phyloP scores from a whole-genome alignment of 2,113 vertebrate genomes.

The Apus apus region DNA sequence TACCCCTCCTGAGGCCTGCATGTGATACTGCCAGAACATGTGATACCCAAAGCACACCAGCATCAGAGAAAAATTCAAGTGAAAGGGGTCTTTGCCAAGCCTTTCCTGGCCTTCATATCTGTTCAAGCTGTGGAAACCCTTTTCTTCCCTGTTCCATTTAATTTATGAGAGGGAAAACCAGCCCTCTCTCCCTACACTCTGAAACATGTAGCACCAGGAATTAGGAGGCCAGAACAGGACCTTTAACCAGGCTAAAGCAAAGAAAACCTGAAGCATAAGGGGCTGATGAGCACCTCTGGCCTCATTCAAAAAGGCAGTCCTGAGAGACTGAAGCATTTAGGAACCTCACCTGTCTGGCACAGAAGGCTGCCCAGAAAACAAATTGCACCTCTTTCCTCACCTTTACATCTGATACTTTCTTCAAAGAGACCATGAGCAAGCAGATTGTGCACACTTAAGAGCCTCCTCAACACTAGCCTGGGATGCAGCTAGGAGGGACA shows the following conservation, averaged over 20 bases:
- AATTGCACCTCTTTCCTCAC: neutral
- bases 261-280: rapidly evolving
- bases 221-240: neutral
- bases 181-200: neutral
- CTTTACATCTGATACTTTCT: neutral
- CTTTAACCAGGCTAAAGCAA: neutral
- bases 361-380: neutral
- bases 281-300: neutral
- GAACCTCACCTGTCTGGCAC: neutral
- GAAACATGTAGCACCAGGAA: neutral
- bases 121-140: neutral
- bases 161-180: neutral
- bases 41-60: neutral
- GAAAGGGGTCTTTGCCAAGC: neutral
- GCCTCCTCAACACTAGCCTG: neutral
- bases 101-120: neutral
- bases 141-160: neutral
- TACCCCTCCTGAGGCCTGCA: neutral
- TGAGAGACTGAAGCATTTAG: neutral
- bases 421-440: neutral
- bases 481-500: neutral
- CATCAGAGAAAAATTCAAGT: neutral
- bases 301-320: neutral
- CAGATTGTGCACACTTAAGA: neutral
- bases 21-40: neutral